Evolutionary conservation across 2,113 vertebrate species (phyloP), one percentile per base, ranked within the genome.

Genomic region (Lipophrys pholis): DNA sequence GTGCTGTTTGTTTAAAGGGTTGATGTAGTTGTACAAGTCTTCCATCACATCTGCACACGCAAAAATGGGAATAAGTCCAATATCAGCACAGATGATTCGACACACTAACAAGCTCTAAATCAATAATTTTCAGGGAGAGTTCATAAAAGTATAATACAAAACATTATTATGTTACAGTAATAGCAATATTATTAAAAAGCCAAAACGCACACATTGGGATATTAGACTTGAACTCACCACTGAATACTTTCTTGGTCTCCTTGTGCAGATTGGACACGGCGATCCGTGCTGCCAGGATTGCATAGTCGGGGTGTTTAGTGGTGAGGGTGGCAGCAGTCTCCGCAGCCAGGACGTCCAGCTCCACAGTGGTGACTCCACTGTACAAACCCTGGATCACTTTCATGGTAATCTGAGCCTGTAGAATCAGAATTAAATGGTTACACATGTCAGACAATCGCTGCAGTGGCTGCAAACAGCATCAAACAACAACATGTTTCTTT

Each of bases 331-430:
- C 97, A 0, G 97, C 91, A 0, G 96, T 99, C 81, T 99, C 97
- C 5, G 97, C 96, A 6, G 97, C 97, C 92, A 99, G 74, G 0
- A 97, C 98, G 81, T 99, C 97, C 82, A 99, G 90, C 77, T 99
- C 97, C 65, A 98, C 95, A 0, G 97, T 99, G 10, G 96, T 98
- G 46, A 99, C 97, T 0, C 97, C 97, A 0, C 94, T 98, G 88
- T 99, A 99, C 6, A 99, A 93, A 51, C 97, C 97, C 83, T 98
- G 96, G 54, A 99, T 98, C 85, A 99, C 97, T 73, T 98, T 99
- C 97, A 98, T 97, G n/a, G 97, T 99, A 79, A 99, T 99, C 89
- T 98, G 96, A 17, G 97, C 91, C 97, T 99, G 75, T 1, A 56
- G 49, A 42, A 61, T 69, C 16, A 63, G 4, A 59, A 17, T 56